Evolutionary conservation across 2,888 invertebrate species (phyloP).

Genomic region (Scaptomyza cyrtandrae): DNA sequence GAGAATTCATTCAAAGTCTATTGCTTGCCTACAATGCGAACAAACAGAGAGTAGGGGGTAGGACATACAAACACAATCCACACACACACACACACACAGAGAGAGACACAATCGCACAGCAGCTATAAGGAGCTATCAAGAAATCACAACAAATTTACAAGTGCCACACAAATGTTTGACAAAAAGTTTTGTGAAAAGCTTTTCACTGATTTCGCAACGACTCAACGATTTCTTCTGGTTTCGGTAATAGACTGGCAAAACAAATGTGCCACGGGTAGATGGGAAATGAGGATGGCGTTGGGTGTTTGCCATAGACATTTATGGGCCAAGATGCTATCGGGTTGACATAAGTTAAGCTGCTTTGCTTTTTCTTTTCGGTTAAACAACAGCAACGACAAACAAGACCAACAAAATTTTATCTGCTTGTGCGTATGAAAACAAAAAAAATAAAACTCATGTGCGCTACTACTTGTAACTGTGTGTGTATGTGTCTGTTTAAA

Average conservation of each 20-base stretch:
- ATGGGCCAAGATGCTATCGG: slow-evolving; percentile 76
- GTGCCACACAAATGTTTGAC: slow-evolving; percentile 79
- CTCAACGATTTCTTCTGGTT: slow-evolving; percentile 69
- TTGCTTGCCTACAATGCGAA: slow-evolving; percentile 32
- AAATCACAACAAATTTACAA: slow-evolving; percentile 80
- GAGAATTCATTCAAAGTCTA: slow-evolving; percentile 71
- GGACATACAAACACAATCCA: slow-evolving; percentile 25
- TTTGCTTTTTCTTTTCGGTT: slow-evolving; percentile 67
- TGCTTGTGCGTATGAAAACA: slow-evolving; percentile 19
- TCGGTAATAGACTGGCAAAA: slow-evolving; percentile 36
- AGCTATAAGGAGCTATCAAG: slow-evolving; percentile 73
- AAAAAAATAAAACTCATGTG: slow-evolving; percentile 43
- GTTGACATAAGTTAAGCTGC: slow-evolving; percentile 80
- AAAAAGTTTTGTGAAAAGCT: slow-evolving; percentile 76
- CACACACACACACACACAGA: not conserved
- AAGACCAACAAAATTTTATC: slow-evolving; percentile 32
- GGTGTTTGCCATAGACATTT: slow-evolving; percentile 64
- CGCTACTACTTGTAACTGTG: slow-evolving; percentile 6
- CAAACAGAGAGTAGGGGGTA: slow-evolving; percentile 18
- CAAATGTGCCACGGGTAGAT: not conserved
- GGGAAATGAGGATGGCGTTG: not conserved
- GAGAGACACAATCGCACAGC: slow-evolving; percentile 14
- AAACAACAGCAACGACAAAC: slow-evolving; percentile 54
- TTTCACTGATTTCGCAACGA: slow-evolving; percentile 77
- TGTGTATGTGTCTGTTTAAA: not conserved